A percentile compares a stretch with the other conserved stretches of the same genome.
Evolutionary conservation across 1,140 invertebrate species (phyloP).

Genomic region (Maconellicoccus hirsutus): DNA sequence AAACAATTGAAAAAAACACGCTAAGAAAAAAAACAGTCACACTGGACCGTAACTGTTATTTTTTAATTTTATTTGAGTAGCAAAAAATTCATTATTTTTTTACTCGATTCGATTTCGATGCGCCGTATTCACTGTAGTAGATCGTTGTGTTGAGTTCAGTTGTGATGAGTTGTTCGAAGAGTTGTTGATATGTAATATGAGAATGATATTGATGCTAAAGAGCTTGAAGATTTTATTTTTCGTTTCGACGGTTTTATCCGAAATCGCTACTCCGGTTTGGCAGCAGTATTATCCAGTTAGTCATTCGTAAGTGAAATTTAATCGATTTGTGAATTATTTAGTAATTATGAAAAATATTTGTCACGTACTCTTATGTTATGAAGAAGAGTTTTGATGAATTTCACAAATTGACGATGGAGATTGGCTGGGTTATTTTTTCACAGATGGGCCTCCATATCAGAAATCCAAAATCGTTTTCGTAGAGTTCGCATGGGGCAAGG

Average conservation of each 20-base stretch:
- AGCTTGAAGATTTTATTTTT: neutral
- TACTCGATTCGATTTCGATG: neutral
- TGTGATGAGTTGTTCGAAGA: neutral
- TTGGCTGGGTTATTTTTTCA: conserved; percentile 25
- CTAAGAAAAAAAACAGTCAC: conserved; percentile 4
- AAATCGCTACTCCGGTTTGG: conserved; percentile 26
- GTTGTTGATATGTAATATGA: neutral
- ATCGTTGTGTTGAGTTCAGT: neutral
- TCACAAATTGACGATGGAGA: neutral
- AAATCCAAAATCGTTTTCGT: conserved; percentile 26
- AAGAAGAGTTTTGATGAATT: no score
- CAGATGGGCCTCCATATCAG: conserved; percentile 26
- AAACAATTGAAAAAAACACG: neutral
- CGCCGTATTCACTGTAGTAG: neutral
- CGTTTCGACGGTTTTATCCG: neutral
- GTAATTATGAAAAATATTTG: neutral
- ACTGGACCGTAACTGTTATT: neutral
- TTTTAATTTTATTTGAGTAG: neutral
- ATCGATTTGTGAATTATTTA: neutral
- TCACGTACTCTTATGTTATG: no score
- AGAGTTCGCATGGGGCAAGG: conserved; percentile 29
- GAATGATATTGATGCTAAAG: neutral
- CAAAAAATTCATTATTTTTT: neutral
- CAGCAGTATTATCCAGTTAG: conserved; percentile 28
- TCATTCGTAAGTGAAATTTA: conserved; percentile 24